Evolutionary conservation across 37 sponge, comb jelly and placozoan genomes (phyloP).

Genomic region (Lycopodina hypogea): DNA sequence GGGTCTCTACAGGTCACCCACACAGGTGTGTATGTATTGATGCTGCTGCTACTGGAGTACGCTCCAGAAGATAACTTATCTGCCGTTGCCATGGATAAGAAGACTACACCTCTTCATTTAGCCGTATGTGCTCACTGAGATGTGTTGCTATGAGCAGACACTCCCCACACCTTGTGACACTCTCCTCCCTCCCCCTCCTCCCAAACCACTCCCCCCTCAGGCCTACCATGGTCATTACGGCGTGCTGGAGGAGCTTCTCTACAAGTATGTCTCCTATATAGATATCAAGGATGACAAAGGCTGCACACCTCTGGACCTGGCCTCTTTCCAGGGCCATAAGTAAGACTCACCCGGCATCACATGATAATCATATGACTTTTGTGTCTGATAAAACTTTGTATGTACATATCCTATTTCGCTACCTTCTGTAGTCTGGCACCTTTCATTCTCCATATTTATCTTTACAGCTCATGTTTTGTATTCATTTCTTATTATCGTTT

Average conservation of each 20-base stretch:
- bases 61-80: slow-evolving; percentile 48
- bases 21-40: background rate
- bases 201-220: slow-evolving; percentile 12
- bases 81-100: slow-evolving; percentile 31
- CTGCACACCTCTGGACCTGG: slow-evolving; percentile 82
- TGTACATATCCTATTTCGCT: too few species aligned
- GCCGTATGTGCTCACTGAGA: slow-evolving; percentile 80
- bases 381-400: background rate
- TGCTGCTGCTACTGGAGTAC: slow-evolving; percentile 63
- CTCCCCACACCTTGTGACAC: background rate
- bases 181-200: background rate
- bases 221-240: slow-evolving; percentile 80
- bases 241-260: slow-evolving; percentile 66
- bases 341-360: too few species aligned
- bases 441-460: background rate
- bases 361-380: background rate
- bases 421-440: background rate
- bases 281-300: slow-evolving; percentile 81
- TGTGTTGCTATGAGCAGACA: too few species aligned
- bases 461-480: background rate
- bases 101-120: slow-evolving; percentile 82
- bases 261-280: slow-evolving; percentile 44
- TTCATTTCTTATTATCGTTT: background rate
- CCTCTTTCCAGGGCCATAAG: slow-evolving; percentile 79
- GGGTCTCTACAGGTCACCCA: background rate